phyloP scores from a whole-genome alignment of 2,797 vertebrate species.

The Tympanoctomys barrerae region DNA sequence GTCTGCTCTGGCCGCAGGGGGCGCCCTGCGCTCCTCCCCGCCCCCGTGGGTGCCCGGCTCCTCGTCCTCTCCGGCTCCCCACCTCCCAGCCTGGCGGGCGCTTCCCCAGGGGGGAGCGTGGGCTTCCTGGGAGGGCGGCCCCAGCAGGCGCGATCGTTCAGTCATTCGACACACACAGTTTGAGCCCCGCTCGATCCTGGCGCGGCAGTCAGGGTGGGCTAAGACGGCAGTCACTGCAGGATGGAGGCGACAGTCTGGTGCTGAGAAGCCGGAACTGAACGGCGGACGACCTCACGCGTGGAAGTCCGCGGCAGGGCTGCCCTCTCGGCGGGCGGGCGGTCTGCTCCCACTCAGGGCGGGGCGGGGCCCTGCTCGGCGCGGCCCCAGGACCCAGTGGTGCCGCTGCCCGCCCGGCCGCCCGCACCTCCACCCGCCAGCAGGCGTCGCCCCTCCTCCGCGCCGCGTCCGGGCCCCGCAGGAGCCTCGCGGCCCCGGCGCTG shows the following conservation, averaged over 20 bases:
- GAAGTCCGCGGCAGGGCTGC: not conserved
- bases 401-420: not conserved
- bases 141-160: not conserved
- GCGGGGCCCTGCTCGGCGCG: not conserved
- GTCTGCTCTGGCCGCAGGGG: accelerated
- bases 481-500: not conserved
- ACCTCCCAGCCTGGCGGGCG: not conserved
- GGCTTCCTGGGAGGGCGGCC: not conserved
- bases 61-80: not conserved
- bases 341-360: not conserved
- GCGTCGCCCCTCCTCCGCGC: not conserved
- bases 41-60: not conserved
- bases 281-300: not conserved
- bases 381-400: not conserved
- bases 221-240: not conserved
- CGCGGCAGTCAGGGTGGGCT: accelerated
- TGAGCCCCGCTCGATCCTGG: not conserved
- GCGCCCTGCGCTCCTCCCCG: not conserved
- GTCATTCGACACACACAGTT: not conserved
- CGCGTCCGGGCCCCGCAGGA: not conserved
- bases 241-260: not conserved
- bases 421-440: not conserved
- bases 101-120: not conserved
- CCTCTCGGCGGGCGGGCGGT: not conserved
- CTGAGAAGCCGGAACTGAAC: not conserved